A percentile compares a stretch with the other conserved stretches of the same genome.
phyloP scores from a whole-genome alignment of 2,888 invertebrate species.

The Mythimna impura region DNA sequence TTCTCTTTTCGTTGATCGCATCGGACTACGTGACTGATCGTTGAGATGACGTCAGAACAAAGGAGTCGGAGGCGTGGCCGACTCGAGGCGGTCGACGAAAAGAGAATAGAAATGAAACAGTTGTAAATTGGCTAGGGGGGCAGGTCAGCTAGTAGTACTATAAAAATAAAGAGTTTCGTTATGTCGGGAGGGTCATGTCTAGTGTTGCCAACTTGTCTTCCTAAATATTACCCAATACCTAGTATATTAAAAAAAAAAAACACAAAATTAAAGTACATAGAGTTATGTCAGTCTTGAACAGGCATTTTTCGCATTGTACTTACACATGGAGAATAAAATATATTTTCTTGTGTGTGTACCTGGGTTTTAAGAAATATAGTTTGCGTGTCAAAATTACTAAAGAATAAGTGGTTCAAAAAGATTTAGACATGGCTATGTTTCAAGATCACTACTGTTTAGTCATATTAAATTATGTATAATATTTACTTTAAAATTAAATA shows the following conservation, averaged over 20 bases:
- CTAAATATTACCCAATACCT: neutral
- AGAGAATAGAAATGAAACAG: no score
- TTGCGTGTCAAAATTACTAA: neutral
- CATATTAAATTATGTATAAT: conserved; percentile 1
- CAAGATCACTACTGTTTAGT: conserved; percentile 27
- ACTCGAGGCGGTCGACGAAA: no score
- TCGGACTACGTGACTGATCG: no score
- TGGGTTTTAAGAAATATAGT: neutral
- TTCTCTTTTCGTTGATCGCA: no score
- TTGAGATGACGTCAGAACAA: no score
- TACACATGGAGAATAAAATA: neutral
- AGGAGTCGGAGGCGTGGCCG: no score
- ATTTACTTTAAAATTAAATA: conserved; percentile 35
- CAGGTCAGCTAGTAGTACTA: no score
- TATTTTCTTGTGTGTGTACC: neutral
- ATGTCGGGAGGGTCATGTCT: neutral
- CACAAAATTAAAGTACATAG: no score
- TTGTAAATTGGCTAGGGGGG: no score
- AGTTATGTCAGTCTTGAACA: no score
- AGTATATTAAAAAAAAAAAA: no score
- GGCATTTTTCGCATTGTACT: neutral
- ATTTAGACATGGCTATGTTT: neutral
- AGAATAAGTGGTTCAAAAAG: neutral
- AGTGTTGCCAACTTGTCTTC: neutral
- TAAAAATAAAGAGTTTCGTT: no score